These are phyloP conservation scores for Autographa pulchrina DNA, from an alignment of 2,888 invertebrate genomes.

Conservation along the genomic window DNA sequence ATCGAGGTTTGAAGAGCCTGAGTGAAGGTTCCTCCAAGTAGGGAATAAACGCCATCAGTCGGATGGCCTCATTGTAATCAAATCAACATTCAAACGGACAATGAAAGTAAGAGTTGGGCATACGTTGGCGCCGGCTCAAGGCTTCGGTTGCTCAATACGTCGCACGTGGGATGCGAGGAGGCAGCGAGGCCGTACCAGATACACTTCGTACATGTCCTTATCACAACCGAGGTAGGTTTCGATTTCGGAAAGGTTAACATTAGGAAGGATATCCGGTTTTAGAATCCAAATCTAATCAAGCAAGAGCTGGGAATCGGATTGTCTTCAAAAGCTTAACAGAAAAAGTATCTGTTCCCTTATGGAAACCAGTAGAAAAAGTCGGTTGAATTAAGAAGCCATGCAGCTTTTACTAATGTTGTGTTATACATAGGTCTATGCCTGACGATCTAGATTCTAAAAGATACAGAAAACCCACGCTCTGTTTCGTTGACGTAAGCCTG, in stretches of 20 bases:
- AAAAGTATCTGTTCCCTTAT: not conserved
- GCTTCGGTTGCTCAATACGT: slow-evolving; percentile 78
- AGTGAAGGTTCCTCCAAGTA: slow-evolving; percentile 38
- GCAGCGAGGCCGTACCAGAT: slow-evolving; percentile 68
- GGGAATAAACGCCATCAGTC: slow-evolving; percentile 57
- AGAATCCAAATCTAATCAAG: not conserved
- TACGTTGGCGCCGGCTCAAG: slow-evolving; percentile 82
- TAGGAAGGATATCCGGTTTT: not conserved
- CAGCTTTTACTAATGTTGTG: not conserved
- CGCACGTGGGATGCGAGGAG: slow-evolving; percentile 81
- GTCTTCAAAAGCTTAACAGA: not conserved
- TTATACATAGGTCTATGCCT: not conserved
- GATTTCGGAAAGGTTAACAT: not conserved
- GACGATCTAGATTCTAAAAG: not conserved
- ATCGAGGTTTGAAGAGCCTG: not conserved
- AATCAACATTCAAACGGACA: slow-evolving; percentile 77
- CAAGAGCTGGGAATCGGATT: not conserved
- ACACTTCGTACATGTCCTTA: slow-evolving; percentile 57
- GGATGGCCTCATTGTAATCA: slow-evolving; percentile 76
- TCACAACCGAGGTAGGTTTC: slow-evolving; percentile 40
- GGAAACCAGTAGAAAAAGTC: not conserved
- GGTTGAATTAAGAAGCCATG: not conserved
- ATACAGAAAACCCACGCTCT: slow-evolving; percentile 4
- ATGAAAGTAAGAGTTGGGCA: slow-evolving; percentile 81
- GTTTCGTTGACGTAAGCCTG: slow-evolving; percentile 1